These are phyloP conservation scores for Scolopax mira DNA, from an alignment of 2,113 vertebrate genomes.

Conservation along the genomic window DNA sequence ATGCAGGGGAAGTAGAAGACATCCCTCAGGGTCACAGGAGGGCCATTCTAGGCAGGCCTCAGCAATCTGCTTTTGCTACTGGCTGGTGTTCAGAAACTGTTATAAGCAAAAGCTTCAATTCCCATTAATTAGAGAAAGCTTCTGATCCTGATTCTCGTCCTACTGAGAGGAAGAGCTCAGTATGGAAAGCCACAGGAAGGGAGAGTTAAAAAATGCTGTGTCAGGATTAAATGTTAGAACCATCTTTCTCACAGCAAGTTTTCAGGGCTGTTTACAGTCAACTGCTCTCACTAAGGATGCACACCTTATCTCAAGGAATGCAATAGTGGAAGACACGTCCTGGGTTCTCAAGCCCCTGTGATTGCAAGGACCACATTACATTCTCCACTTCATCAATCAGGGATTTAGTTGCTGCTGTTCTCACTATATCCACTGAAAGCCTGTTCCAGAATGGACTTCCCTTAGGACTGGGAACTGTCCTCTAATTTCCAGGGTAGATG, in stretches of 20 bases:
- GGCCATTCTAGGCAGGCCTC: not conserved
- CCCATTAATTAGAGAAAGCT: not conserved
- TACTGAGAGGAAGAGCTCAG: not conserved
- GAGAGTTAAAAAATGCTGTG: not conserved
- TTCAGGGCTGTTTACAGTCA: not conserved
- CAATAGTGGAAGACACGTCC: not conserved
- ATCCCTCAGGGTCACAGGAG: not conserved
- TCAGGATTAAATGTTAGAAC: not conserved
- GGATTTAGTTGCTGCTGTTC: not conserved
- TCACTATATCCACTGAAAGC: not conserved
- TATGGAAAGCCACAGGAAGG: not conserved
- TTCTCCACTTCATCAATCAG: not conserved
- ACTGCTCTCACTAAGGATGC: not conserved
- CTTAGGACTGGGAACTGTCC: not conserved
- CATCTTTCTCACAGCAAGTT: not conserved
- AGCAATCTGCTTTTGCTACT: not conserved
- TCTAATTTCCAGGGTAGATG: not conserved
- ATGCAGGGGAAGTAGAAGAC: not conserved
- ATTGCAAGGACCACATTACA: not conserved
- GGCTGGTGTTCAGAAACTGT: not conserved
- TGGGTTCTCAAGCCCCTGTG: not conserved
- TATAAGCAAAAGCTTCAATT: not conserved
- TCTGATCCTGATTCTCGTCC: not conserved
- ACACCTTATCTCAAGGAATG: not conserved
- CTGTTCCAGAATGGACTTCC: not conserved